phyloP scores from a whole-genome alignment of 2,888 invertebrate species.

The Dasypogon diadema region DNA sequence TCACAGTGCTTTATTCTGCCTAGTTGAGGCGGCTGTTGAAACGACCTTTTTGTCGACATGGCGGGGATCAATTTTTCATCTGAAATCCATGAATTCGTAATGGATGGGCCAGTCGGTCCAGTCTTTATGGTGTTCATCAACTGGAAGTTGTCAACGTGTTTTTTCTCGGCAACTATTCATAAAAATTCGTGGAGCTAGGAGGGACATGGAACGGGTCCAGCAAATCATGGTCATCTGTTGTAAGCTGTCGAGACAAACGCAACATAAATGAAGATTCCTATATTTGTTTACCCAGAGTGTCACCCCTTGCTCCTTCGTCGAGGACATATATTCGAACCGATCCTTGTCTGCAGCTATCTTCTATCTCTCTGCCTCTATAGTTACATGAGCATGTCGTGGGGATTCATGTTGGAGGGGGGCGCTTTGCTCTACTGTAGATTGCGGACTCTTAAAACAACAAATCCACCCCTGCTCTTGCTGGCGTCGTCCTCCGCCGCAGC shows the following conservation, averaged over 20 bases:
- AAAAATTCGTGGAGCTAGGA: neutral
- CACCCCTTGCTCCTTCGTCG: neutral
- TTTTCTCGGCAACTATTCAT: neutral
- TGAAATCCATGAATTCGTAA: constrained; percentile 51
- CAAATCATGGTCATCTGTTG: neutral
- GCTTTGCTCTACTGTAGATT: neutral
- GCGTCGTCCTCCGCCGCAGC: neutral
- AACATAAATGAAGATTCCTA: neutral
- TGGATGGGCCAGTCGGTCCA: constrained; percentile 23
- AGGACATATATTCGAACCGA: neutral
- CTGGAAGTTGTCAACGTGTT: constrained; percentile 15
- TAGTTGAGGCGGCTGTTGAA: neutral
- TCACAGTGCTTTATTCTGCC: neutral
- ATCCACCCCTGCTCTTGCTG: constrained; percentile 9
- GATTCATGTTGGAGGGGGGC: neutral
- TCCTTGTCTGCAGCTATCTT: neutral
- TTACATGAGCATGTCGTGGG: neutral
- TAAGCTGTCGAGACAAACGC: neutral
- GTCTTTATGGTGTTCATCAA: constrained; percentile 3
- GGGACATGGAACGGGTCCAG: neutral
- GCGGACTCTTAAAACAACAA: constrained; percentile 18
- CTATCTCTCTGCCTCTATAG: too few relatives aligned
- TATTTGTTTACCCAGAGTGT: constrained; percentile 8
- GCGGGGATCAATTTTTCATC: constrained; percentile 49
- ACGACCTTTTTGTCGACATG: neutral